Evolutionary conservation across 2,888 invertebrate species (phyloP).

Genomic region (Adineta ricciae): DNA sequence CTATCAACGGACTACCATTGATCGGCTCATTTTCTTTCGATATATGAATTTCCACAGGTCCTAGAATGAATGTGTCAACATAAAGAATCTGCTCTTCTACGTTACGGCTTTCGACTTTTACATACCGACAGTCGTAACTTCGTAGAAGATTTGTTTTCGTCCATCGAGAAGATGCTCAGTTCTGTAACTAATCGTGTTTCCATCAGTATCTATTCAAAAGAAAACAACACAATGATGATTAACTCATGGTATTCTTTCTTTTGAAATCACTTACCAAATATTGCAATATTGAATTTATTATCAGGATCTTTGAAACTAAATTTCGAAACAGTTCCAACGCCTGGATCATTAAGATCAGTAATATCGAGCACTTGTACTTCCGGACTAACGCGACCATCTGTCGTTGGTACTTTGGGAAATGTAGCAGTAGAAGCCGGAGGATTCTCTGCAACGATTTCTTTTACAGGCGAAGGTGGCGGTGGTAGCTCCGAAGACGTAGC

Average conservation of each 20-base stretch:
- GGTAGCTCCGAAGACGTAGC: not conserved
- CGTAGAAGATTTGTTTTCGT: not conserved
- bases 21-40: conserved; percentile 22
- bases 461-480: not conserved
- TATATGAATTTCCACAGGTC: conserved; percentile 2
- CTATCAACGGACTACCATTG: conserved; percentile 10
- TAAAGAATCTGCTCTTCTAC: too few species aligned
- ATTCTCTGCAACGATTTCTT: not conserved
- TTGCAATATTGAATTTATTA: not conserved
- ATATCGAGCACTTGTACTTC: not conserved
- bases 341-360: not conserved
- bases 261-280: not conserved
- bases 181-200: not conserved
- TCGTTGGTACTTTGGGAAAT: not conserved
- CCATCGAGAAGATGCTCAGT: conserved; percentile 4
- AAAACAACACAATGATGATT: not conserved
- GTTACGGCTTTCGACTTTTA: not conserved
- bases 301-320: not conserved
- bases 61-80: not conserved
- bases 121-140: not conserved
- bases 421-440: not conserved
- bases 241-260: not conserved
- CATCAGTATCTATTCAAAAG: not conserved
- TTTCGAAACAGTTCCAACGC: not conserved
- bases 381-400: not conserved